phyloP scores from a whole-genome alignment of 1,140 invertebrate species.

The Gryon sp. region DNA sequence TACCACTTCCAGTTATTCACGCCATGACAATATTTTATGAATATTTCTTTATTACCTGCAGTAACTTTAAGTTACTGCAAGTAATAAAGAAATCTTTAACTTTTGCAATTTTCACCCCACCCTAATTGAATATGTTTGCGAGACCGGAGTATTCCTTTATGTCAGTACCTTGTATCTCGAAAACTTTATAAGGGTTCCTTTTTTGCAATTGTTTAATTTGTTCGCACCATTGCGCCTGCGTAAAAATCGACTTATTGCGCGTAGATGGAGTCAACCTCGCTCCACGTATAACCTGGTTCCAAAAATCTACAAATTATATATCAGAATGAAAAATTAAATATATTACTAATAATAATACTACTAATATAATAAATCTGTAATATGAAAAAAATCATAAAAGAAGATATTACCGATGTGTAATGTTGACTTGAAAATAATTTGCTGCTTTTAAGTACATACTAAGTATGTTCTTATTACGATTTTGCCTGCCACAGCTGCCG shows the following conservation, averaged over 20 bases:
- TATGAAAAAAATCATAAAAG: too few species aligned
- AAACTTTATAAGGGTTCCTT: neutral
- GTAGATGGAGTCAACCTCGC: constrained; percentile 4
- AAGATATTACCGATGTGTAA: too few species aligned
- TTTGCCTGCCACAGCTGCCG: too few species aligned
- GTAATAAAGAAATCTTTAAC: constrained; percentile 1
- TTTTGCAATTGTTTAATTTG: neutral
- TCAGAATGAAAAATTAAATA: too few species aligned
- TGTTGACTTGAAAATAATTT: too few species aligned
- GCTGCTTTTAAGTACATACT: too few species aligned
- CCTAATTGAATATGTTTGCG: neutral
- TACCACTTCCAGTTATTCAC: too few species aligned
- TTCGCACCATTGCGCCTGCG: neutral
- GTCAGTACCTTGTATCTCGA: neutral
- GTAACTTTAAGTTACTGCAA: too few species aligned
- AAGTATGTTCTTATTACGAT: too few species aligned
- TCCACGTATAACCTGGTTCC: too few species aligned
- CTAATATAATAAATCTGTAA: too few species aligned
- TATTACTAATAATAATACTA: too few species aligned
- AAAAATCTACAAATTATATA: constrained; percentile 23
- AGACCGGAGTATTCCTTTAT: neutral
- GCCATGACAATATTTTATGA: constrained; percentile 7
- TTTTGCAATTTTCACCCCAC: neutral
- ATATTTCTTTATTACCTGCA: neutral
- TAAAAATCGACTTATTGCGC: constrained; percentile 1